phyloP scores from a whole-genome alignment of 1,140 invertebrate species.

The Ceratina australensis region DNA sequence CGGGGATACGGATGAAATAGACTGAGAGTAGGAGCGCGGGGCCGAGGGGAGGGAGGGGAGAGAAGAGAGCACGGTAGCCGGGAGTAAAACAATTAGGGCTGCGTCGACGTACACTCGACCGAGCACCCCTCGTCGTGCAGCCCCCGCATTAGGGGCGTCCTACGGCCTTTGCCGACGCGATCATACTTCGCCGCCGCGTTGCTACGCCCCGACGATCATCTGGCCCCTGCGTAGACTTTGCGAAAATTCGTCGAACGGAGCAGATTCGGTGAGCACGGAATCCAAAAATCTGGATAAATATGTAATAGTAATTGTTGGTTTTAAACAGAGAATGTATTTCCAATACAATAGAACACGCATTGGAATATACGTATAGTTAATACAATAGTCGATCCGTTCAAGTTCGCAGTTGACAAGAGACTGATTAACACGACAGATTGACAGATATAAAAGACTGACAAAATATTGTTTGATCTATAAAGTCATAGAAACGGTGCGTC shows the following conservation, averaged over 20 bases:
- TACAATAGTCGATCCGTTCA: too few species aligned
- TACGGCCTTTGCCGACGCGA: slow-evolving; percentile 62
- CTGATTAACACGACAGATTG: too few species aligned
- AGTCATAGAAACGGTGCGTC: too few species aligned
- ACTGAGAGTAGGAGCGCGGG: slow-evolving; percentile 69
- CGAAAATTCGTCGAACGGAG: neutral
- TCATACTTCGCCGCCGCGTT: slow-evolving; percentile 47
- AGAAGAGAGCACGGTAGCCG: slow-evolving; percentile 29
- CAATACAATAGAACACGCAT: too few species aligned
- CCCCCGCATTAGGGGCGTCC: slow-evolving; percentile 58
- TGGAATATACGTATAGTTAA: too few species aligned
- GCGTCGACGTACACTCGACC: slow-evolving; percentile 76
- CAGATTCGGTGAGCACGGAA: neutral
- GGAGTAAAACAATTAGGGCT: slow-evolving; percentile 79
- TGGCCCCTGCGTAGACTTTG: slow-evolving; percentile 11
- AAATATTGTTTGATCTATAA: too few species aligned
- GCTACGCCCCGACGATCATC: slow-evolving; percentile 52
- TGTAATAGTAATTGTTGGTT: too few species aligned
- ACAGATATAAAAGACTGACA: too few species aligned
- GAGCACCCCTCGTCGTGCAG: slow-evolving; percentile 70
- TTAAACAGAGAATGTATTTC: too few species aligned
- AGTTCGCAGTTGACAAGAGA: too few species aligned
- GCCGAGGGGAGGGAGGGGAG: neutral
- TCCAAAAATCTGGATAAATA: neutral
- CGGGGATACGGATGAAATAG: slow-evolving; percentile 73